Evolutionary conservation across 1,140 invertebrate species (phyloP), one percentile per base, ranked within the genome.

Genomic region (Pachypeltis micranthus): DNA sequence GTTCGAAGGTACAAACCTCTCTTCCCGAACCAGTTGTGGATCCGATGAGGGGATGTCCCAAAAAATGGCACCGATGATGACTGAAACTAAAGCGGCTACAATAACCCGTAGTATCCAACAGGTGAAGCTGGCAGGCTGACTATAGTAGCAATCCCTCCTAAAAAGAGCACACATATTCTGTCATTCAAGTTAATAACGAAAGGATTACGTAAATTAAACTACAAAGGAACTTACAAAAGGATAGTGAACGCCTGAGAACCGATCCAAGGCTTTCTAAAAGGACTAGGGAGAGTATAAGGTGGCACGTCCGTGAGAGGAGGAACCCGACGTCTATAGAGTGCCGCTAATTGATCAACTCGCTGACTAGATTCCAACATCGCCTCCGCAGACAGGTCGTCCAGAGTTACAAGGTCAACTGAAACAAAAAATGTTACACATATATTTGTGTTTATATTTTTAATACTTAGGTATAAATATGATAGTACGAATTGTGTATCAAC

Each of bases 301-400:
- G 87, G 87, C 12, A 88, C 87, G 69, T 91, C 87, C 21, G 81
- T 81, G 10, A 90, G 71, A 1, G 77, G 74, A 64, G 84, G 79
- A 63, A 83, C 81, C 58, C 84, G 78, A 47, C 81, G 74, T 66
- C 81, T 77, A 66, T 88, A 91, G 57, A 92, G 80, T 67, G 92
- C 89, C 1, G 90, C 89, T 39, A 96, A 72, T 59, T 91, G 88
- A 72, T 93, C 90, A 56, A 96, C 93, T 64, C 93, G 81, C 65
- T 93, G 90, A 14, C 90, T 93, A 0, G 93, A 96, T 74, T 96
- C 93, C 56, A 94, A 72, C 85, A 95, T 89, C 16, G 93, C 93
- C 71, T 95, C 93, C 0, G 90, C 84, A 3, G 91, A 94, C 54
- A 96, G 74, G 72, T 93, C 91, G 71, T 96, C 93, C 69, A 95